phyloP scores from a whole-genome alignment of 2,888 invertebrate species.

The Digitonthophagus gazella region DNA sequence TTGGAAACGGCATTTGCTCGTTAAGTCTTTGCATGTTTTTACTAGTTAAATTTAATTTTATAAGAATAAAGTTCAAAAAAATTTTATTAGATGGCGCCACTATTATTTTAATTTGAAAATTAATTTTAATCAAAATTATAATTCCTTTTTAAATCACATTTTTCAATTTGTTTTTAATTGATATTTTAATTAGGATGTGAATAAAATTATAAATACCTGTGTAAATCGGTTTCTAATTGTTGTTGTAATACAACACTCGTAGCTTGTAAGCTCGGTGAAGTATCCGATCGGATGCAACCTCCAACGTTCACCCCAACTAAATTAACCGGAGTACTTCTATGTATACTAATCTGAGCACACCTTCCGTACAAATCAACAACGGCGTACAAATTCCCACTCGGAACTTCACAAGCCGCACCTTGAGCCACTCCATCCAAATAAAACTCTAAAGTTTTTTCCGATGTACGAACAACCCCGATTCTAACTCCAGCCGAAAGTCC shows the following conservation, averaged over 20 bases:
- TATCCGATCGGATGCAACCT: slow-evolving; percentile 45
- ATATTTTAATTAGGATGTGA: too few species aligned
- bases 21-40: too few species aligned
- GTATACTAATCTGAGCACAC: slow-evolving; percentile 80
- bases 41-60: background rate
- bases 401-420: slow-evolving; percentile 77
- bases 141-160: too few species aligned
- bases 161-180: too few species aligned
- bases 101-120: background rate
- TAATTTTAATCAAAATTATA: too few species aligned
- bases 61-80: too few species aligned
- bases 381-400: slow-evolving; percentile 80
- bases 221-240: slow-evolving; percentile 45
- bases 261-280: slow-evolving; percentile 48
- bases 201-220: slow-evolving; percentile 36
- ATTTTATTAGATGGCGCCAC: too few species aligned
- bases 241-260: slow-evolving; percentile 42
- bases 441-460: slow-evolving; percentile 81
- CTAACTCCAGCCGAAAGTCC: slow-evolving; percentile 73
- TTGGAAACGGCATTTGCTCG: too few species aligned
- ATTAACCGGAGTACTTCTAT: slow-evolving; percentile 45
- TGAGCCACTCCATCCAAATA: slow-evolving; percentile 79
- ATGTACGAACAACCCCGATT: slow-evolving; percentile 85
- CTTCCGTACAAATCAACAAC: slow-evolving; percentile 95
- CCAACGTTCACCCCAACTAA: slow-evolving; percentile 46